Percentiles rank a stretch among this genome's conserved stretches.
Conservation (phyloP, 2,797 vertebrate species). For the Chromis chromis region DNA sequence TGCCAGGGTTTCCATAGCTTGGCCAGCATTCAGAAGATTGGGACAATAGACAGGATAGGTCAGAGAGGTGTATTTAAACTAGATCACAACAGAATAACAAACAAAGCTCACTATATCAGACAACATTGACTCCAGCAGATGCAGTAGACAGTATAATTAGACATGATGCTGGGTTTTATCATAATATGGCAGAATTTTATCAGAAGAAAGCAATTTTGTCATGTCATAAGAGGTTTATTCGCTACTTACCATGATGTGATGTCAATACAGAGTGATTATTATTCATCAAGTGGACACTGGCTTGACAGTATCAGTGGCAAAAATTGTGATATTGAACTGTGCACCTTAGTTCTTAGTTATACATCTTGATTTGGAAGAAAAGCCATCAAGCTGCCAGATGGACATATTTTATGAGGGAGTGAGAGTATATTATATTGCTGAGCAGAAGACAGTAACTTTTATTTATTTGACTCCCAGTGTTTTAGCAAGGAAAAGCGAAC, state of each 20-base stretch:
- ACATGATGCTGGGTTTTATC: slow-evolving; percentile 14
- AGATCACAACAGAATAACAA: slow-evolving; percentile 10
- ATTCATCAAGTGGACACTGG: slow-evolving; percentile 16
- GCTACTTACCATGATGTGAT: slow-evolving; percentile 15
- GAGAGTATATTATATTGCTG: not conserved
- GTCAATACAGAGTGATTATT: slow-evolving; percentile 26
- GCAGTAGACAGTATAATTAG: slow-evolving; percentile 9
- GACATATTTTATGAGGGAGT: not conserved
- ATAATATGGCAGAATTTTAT: slow-evolving; percentile 13
- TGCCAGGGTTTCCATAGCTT: slow-evolving; percentile 50
- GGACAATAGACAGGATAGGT: slow-evolving; percentile 23
- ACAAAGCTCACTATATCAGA: not conserved
- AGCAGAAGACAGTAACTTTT: not conserved
- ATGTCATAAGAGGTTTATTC: slow-evolving; percentile 41
- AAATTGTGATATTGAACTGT: slow-evolving; percentile 21
- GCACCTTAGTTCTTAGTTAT: slow-evolving; percentile 10
- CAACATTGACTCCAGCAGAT: not conserved
- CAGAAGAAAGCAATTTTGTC: slow-evolving; percentile 19
- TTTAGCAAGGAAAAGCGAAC: not conserved
- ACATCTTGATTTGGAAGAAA: slow-evolving; percentile 5
- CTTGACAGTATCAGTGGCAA: slow-evolving; percentile 22
- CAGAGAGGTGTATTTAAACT: slow-evolving; percentile 17
- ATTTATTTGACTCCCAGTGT: not conserved
- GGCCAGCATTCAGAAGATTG: slow-evolving; percentile 36
- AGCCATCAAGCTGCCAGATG: not conserved